Percentiles rank a stretch among this genome's conserved stretches.
Evolutionary conservation across 2,797 vertebrate species (phyloP).

Genomic region (Sebastes vulpes): DNA sequence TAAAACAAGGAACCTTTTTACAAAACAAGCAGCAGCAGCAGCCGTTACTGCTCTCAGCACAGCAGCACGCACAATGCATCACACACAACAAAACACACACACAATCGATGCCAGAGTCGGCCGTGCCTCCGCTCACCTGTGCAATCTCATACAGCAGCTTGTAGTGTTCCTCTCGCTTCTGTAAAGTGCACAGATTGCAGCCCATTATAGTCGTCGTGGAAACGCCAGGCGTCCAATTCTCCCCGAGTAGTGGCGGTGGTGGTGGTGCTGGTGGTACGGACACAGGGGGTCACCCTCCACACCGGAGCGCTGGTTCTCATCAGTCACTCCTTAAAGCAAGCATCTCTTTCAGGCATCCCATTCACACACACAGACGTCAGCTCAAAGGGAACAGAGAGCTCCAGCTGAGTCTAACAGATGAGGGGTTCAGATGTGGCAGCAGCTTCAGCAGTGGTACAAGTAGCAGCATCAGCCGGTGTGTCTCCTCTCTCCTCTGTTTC

Average conservation of each 20-base stretch:
- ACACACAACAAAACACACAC: conserved; percentile 15
- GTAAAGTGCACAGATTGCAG: conserved; percentile 99
- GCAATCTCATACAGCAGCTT: conserved; percentile 99
- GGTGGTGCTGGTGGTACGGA: conserved; percentile 86
- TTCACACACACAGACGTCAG: conserved; percentile 81
- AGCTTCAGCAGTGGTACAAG: conserved; percentile 51
- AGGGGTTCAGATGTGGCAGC: conserved; percentile 51
- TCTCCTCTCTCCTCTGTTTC: conserved; percentile 77
- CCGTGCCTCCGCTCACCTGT: conserved; percentile 90
- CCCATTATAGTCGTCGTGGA: conserved; percentile 93
- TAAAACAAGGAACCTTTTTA: conserved; percentile 14
- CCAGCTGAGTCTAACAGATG: conserved; percentile 55
- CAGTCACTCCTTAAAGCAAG: conserved; percentile 91
- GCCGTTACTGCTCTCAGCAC: conserved; percentile 29
- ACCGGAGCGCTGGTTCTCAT: conserved; percentile 93
- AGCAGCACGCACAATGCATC: conserved; percentile 41
- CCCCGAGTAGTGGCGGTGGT: conserved; percentile 84
- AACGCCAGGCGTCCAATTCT: conserved; percentile 80
- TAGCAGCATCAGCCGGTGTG: conserved; percentile 62
- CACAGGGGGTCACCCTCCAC: conserved; percentile 95
- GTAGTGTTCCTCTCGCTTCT: conserved; percentile 99
- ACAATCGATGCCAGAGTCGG: conserved; percentile 27
- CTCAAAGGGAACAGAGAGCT: conserved; percentile 72
- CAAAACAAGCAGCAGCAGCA: conserved; percentile 26
- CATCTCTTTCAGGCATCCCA: conserved; percentile 84